Evolutionary conservation across 2,113 vertebrate genomes (phyloP).

Genomic region (Peromyscus leucopus): DNA sequence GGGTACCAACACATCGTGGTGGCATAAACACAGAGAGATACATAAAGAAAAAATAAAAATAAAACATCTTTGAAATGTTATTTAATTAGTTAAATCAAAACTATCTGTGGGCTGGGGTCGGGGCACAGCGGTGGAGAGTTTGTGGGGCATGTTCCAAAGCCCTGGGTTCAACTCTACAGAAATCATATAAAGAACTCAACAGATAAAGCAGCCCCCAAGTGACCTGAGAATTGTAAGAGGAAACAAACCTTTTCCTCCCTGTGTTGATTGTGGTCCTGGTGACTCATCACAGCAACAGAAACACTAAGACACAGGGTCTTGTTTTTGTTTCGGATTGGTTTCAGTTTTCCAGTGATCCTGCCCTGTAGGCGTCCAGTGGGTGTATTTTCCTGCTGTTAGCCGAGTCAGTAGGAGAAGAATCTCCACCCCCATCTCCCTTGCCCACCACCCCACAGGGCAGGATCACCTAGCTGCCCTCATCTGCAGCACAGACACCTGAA

Average conservation of each 20-base stretch:
- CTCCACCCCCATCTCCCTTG: rapidly evolving
- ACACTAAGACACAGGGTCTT: not conserved
- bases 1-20: not conserved
- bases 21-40: not conserved
- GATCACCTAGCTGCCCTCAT: not conserved
- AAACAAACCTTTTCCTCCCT: too few relatives aligned
- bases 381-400: not conserved
- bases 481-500: not conserved
- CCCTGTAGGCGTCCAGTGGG: not conserved
- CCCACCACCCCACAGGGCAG: not conserved
- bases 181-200: not conserved
- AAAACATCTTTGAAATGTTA: not conserved
- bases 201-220: not conserved
- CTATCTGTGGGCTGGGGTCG: not conserved
- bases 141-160: not conserved
- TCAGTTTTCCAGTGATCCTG: not conserved
- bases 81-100: not conserved
- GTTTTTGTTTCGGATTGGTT: not conserved
- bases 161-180: not conserved
- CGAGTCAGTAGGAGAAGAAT: too few relatives aligned
- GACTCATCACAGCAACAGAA: not conserved
- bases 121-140: not conserved
- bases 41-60: not conserved
- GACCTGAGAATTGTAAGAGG: not conserved
- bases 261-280: not conserved